These are phyloP conservation scores for Nomada fucata DNA, from an alignment of 2,888 invertebrate genomes.

Conservation along the genomic window DNA sequence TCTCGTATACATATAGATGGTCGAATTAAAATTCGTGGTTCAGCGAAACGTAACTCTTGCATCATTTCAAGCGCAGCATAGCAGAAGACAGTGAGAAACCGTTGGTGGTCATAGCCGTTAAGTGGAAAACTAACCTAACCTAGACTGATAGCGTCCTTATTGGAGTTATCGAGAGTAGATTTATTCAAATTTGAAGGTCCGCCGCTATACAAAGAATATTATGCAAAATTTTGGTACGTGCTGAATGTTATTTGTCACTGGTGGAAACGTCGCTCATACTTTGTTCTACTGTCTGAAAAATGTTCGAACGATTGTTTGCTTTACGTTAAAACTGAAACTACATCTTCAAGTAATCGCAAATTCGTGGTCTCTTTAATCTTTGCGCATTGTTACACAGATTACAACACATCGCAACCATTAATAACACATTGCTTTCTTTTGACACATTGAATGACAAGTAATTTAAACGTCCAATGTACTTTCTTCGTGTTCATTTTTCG, in stretches of 20 bases:
- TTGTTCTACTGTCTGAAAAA: constrained; percentile 7
- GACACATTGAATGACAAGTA: background rate
- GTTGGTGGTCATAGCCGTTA: constrained; percentile 78
- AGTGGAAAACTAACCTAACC: constrained; percentile 73
- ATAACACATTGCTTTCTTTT: background rate
- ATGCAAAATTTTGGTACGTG: constrained; percentile 74
- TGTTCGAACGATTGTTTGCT: constrained; percentile 31
- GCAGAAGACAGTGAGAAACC: constrained; percentile 74
- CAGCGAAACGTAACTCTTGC: constrained; percentile 46
- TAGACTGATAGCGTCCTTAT: constrained; percentile 75
- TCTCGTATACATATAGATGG: constrained; percentile 32
- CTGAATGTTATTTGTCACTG: constrained; percentile 40
- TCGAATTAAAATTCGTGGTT: constrained; percentile 43
- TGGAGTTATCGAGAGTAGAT: constrained; percentile 65
- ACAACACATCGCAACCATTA: background rate
- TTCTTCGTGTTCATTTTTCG: background rate
- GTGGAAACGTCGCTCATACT: constrained; percentile 17
- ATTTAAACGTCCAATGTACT: constrained; percentile 9
- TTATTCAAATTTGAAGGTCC: constrained; percentile 66
- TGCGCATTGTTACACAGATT: background rate
- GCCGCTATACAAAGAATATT: constrained; percentile 64
- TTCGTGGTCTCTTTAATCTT: background rate
- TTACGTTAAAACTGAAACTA: constrained; percentile 16
- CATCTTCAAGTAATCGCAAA: constrained; percentile 12
- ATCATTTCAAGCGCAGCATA: constrained; percentile 55